Evolutionary conservation across 2,888 invertebrate species (phyloP).

Genomic region (Caenorhabditis plicata): DNA sequence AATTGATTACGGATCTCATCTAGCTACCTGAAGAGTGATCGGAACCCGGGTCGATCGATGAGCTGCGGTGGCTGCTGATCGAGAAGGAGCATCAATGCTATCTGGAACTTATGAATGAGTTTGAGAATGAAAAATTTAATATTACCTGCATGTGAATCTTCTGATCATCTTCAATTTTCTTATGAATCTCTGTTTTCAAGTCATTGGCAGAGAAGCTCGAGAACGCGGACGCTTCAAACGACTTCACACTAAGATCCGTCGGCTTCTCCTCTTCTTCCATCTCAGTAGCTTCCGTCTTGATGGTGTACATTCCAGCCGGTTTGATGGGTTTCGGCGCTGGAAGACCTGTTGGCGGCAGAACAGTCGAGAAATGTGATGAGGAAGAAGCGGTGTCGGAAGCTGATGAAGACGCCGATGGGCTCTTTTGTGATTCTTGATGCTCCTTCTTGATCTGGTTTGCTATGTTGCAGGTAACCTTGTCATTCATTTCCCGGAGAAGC

Average conservation of each 20-base stretch:
- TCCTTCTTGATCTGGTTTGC: slow-evolving; percentile 18
- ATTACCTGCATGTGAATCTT: slow-evolving; percentile 41
- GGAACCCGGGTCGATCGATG: slow-evolving; percentile 50
- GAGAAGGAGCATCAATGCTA: slow-evolving; percentile 52
- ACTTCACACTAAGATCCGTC: slow-evolving; percentile 23
- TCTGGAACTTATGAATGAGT: slow-evolving; percentile 34
- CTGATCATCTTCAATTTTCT: slow-evolving; percentile 25
- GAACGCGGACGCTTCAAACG: slow-evolving; percentile 7
- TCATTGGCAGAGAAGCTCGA: slow-evolving; percentile 1
- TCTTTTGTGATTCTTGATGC: slow-evolving; percentile 29
- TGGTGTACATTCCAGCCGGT: slow-evolving; percentile 8
- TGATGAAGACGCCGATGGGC: slow-evolving; percentile 38
- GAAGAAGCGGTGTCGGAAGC: slow-evolving; percentile 51
- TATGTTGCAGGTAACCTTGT: slow-evolving; percentile 25
- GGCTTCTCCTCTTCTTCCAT: slow-evolving; percentile 19
- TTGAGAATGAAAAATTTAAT: too few species aligned
- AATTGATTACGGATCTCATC: too few species aligned
- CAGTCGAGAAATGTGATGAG: slow-evolving; percentile 26
- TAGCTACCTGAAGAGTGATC: slow-evolving; percentile 44
- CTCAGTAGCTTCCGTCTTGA: slow-evolving; percentile 32
- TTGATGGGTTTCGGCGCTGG: slow-evolving; percentile 40
- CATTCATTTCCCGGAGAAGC: slow-evolving; percentile 39
- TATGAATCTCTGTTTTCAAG: slow-evolving; percentile 10
- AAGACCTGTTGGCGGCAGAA: slow-evolving; percentile 12
- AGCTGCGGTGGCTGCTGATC: slow-evolving; percentile 48